These are phyloP conservation scores for Aricia agestis DNA, from an alignment of 1,140 invertebrate species.

Conservation along the genomic window DNA sequence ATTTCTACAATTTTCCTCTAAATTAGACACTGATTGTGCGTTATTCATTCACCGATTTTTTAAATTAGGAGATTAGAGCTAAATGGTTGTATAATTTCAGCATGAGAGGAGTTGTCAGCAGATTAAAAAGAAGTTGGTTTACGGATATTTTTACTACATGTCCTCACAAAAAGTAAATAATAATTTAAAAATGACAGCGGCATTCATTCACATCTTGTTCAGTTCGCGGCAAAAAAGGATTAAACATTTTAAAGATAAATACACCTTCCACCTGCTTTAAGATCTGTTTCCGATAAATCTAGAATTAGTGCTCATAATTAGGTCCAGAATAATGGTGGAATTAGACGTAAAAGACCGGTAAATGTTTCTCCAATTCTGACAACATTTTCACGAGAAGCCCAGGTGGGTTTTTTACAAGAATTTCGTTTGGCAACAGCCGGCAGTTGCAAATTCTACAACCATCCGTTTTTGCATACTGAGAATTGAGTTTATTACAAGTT, in stretches of 20 bases:
- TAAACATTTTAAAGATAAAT: neutral
- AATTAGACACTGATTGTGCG: no score
- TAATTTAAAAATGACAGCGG: no score
- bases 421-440: neutral
- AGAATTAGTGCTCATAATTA: neutral
- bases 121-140: no score
- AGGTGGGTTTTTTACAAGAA: neutral
- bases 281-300: neutral
- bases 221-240: neutral
- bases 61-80: no score
- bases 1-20: neutral
- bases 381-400: neutral
- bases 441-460: constrained; percentile 2
- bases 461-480: constrained; percentile 7
- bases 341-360: neutral
- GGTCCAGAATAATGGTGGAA: neutral
- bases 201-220: neutral
- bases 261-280: neutral
- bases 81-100: no score
- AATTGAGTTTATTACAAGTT: constrained; percentile 12
- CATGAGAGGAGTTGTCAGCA: no score
- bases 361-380: neutral
- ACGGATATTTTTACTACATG: no score
- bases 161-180: no score
- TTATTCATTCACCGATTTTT: no score